phyloP scores from a whole-genome alignment of 2,797 vertebrate species.

The Channallabes apus region DNA sequence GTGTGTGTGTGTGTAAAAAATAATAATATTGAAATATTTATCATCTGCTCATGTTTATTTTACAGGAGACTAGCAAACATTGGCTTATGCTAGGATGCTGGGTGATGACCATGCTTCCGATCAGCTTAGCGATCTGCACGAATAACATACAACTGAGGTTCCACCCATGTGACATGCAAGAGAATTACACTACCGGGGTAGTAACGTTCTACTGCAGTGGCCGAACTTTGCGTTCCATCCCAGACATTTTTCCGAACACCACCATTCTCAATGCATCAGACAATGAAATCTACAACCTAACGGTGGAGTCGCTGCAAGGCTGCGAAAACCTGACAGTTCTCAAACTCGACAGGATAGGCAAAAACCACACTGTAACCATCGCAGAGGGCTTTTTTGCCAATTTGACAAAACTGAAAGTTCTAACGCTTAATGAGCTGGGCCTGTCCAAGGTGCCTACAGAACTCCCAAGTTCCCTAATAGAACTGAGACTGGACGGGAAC shows the following conservation, averaged over 20 bases:
- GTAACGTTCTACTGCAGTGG: constrained; percentile 78
- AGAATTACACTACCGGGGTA: constrained; percentile 6
- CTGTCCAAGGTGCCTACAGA: constrained; percentile 72
- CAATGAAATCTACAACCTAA: constrained; percentile 78
- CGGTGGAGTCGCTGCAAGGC: constrained; percentile 62
- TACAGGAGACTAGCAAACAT: constrained; percentile 56
- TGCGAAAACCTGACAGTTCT: constrained; percentile 75
- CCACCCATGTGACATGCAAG: constrained; percentile 83
- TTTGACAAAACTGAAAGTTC: constrained; percentile 70
- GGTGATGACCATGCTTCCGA: constrained; percentile 65
- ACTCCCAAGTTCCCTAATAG: constrained; percentile 73
- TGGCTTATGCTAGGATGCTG: constrained; percentile 64
- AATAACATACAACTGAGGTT: constrained; percentile 69
- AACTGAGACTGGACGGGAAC: constrained; percentile 77
- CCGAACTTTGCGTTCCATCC: constrained; percentile 69
- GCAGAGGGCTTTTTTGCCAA: constrained; percentile 69
- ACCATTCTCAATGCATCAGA: constrained; percentile 83
- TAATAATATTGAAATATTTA: background rate
- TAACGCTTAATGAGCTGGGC: constrained; percentile 74
- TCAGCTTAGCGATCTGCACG: constrained; percentile 58
- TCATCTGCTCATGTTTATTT: constrained; percentile 41
- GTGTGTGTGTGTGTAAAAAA: no score
- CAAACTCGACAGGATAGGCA: constrained; percentile 79
- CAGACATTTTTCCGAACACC: constrained; percentile 73
- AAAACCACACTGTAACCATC: constrained; percentile 61